Percentiles rank a stretch among this genome's conserved stretches.
Conservation (phyloP, 2,888 invertebrate genomes). For the Drosophila vallismaia region DNA sequence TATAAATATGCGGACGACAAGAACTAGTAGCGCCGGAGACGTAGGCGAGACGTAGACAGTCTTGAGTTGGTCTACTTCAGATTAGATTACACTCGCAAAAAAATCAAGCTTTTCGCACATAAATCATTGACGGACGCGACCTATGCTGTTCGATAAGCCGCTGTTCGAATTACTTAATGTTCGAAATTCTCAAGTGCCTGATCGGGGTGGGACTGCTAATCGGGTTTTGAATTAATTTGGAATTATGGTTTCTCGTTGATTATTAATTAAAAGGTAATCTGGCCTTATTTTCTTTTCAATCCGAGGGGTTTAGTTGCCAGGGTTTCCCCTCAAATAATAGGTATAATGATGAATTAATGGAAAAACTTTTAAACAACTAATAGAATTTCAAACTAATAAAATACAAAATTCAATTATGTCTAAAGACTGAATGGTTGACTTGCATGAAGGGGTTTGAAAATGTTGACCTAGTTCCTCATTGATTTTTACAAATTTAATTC, state of each 20-base stretch:
- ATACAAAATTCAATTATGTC: too few species aligned
- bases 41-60: constrained; percentile 1
- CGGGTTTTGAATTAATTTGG: not conserved
- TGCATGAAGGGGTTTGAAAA: too few species aligned
- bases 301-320: not conserved
- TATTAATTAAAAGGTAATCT: not conserved
- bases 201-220: constrained; percentile 4
- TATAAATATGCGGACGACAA: not conserved
- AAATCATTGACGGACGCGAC: constrained; percentile 30
- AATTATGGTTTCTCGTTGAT: not conserved
- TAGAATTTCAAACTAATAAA: too few species aligned
- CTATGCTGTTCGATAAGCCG: constrained; percentile 27
- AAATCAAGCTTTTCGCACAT: constrained; percentile 32
- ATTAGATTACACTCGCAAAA: constrained; percentile 29
- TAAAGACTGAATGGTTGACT: too few species aligned
- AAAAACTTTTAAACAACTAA: too few species aligned
- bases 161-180: constrained; percentile 21
- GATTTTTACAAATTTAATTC: too few species aligned
- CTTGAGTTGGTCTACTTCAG: constrained; percentile 23
- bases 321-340: not conserved
- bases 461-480: too few species aligned
- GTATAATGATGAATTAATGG: too few species aligned
- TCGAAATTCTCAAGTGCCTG: constrained; percentile 7
- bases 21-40: constrained; percentile 14
- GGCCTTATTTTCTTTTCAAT: not conserved